A percentile compares a stretch with the other conserved stretches of the same genome.
Conservation (phyloP, 1,140 invertebrate genomes). For the Asobara japonica region DNA sequence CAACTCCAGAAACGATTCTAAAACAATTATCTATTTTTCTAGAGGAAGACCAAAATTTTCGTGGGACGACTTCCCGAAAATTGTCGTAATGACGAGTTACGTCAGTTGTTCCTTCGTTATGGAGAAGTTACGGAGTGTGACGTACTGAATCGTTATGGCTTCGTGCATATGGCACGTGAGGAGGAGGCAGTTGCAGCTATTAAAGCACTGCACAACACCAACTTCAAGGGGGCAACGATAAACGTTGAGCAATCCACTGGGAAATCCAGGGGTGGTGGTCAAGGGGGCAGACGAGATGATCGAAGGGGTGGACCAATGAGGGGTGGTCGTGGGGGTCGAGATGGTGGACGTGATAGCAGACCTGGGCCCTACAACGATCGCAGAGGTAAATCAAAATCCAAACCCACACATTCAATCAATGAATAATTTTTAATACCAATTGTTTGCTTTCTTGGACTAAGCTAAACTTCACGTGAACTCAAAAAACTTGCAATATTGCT, state of each 20-base stretch:
- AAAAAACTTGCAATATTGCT: no score
- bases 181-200: conserved; percentile 63
- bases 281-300: conserved; percentile 52
- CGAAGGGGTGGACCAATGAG: conserved; percentile 50
- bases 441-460: no score
- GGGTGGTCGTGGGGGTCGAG: conserved; percentile 33
- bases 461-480: no score
- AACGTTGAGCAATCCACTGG: conserved; percentile 65
- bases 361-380: conserved; percentile 66
- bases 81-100: conserved; percentile 62
- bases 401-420: not conserved
- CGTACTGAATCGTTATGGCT: conserved; percentile 64
- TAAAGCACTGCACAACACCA: conserved; percentile 63
- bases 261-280: conserved; percentile 58
- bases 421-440: not conserved
- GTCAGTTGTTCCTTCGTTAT: conserved; percentile 61
- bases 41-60: conserved; percentile 67
- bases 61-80: conserved; percentile 65
- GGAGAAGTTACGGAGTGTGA: conserved; percentile 65
- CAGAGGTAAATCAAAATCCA: conserved; percentile 52
- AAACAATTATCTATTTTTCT: conserved; percentile 31
- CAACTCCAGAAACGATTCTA: no score
- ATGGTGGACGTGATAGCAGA: conserved; percentile 53
- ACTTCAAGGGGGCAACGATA: conserved; percentile 64
- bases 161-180: conserved; percentile 64